Conservation (phyloP, 2,888 invertebrate species). For the Toxonevra muliebris region DNA sequence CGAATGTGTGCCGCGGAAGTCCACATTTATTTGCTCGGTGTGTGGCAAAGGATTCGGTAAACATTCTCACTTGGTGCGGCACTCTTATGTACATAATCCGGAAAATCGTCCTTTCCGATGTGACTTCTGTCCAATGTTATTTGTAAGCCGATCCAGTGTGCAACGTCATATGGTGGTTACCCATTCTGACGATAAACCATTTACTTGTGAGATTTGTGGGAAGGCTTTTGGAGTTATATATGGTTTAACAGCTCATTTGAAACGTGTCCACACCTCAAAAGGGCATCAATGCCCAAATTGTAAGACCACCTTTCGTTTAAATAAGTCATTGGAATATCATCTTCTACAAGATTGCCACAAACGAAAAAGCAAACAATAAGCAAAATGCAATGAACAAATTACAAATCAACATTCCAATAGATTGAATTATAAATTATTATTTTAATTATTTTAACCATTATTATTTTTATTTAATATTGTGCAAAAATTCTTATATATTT, state of each 20-base stretch:
- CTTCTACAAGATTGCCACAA: too few relatives aligned
- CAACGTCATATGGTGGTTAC: slow-evolving; percentile 21
- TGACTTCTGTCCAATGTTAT: slow-evolving; percentile 14
- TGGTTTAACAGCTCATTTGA: slow-evolving; percentile 21
- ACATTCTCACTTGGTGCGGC: slow-evolving; percentile 20
- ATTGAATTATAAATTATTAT: too few relatives aligned
- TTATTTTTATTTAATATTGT: too few relatives aligned
- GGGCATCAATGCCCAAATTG: too few relatives aligned
- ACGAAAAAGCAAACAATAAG: too few relatives aligned
- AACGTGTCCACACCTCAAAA: neutral
- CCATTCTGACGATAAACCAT: slow-evolving; percentile 24
- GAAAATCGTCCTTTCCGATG: slow-evolving; percentile 16
- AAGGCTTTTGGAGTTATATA: slow-evolving; percentile 32
- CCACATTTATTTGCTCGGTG: slow-evolving; percentile 25
- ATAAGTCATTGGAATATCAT: too few relatives aligned
- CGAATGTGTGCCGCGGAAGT: slow-evolving; percentile 14
- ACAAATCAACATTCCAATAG: too few relatives aligned
- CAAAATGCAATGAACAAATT: too few relatives aligned
- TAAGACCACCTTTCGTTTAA: too few relatives aligned
- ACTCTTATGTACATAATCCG: slow-evolving; percentile 26
- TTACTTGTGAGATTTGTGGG: slow-evolving; percentile 28
- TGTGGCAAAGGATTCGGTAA: slow-evolving; percentile 33
- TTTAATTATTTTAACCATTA: too few relatives aligned
- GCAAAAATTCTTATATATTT: too few relatives aligned
- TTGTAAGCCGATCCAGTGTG: slow-evolving; percentile 16